phyloP scores from a whole-genome alignment of 2,888 invertebrate species.

The Urechis unicinctus region DNA sequence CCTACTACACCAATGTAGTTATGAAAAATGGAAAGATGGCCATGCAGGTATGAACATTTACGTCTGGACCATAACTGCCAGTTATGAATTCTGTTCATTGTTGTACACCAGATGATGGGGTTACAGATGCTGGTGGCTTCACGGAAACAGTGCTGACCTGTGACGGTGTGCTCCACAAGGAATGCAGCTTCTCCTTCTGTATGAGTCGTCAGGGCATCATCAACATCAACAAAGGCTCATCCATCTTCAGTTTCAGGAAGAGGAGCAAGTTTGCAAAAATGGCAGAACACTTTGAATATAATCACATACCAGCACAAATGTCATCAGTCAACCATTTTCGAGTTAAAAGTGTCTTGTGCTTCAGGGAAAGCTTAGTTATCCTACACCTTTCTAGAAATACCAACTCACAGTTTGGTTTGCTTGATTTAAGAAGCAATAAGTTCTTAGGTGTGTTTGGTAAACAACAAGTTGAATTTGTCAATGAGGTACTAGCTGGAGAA shows the following conservation, averaged over 20 bases:
- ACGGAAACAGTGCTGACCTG: conserved; percentile 42
- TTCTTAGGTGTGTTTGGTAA: conserved; percentile 47
- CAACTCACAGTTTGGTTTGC: conserved; percentile 47
- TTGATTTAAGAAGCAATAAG: conserved; percentile 44
- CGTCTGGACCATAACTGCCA: background rate
- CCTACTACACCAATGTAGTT: conserved; percentile 43
- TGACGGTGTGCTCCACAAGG: conserved; percentile 43
- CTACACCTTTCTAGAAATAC: conserved; percentile 44
- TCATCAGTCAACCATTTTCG: conserved; percentile 50
- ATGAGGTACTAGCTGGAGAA: conserved; percentile 41
- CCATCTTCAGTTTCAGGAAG: conserved; percentile 45
- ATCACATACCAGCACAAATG: conserved; percentile 50
- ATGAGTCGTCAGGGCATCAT: conserved; percentile 47
- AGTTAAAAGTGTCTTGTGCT: conserved; percentile 46
- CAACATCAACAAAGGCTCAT: conserved; percentile 43
- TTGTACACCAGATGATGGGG: background rate
- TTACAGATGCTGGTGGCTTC: conserved; percentile 47
- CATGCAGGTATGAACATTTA: conserved; percentile 33
- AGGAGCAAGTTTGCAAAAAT: conserved; percentile 48
- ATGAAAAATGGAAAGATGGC: conserved; percentile 47
- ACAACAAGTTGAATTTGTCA: conserved; percentile 42
- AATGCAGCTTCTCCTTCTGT: conserved; percentile 48
- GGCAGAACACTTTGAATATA: conserved; percentile 51
- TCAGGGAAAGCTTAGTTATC: conserved; percentile 40
- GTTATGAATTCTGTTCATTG: background rate